Evolutionary conservation across 2,797 vertebrate species (phyloP).

Genomic region (Argyrosomus regius): DNA sequence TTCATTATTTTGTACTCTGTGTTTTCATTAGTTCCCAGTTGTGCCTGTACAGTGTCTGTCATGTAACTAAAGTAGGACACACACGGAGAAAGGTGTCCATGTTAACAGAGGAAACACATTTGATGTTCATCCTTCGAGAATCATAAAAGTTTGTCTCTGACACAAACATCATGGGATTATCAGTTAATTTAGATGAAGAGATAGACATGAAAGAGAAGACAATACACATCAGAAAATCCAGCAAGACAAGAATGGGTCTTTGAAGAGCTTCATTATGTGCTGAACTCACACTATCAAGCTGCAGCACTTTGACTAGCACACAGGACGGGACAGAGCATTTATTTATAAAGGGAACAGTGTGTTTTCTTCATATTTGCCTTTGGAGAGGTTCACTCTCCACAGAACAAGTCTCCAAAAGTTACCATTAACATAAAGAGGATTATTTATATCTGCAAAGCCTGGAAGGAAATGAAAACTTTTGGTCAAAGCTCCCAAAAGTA

Average conservation of each 20-base stretch:
- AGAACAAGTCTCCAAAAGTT: not conserved
- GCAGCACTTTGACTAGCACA: not conserved
- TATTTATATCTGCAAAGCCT: conserved; percentile 1
- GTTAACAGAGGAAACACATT: not conserved
- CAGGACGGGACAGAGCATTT: not conserved
- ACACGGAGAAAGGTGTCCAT: not conserved
- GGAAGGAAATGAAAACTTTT: conserved; percentile 5
- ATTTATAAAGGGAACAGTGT: not conserved
- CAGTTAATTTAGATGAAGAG: conserved; percentile 12
- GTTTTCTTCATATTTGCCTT: not conserved
- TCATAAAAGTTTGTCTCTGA: not conserved
- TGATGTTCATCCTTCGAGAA: not conserved
- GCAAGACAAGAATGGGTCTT: not conserved
- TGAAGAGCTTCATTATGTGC: conserved; percentile 21
- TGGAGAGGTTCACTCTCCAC: not conserved
- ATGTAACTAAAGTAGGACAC: not conserved
- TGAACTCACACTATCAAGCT: not conserved
- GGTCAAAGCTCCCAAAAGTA: conserved; percentile 10
- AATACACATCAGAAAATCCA: not conserved
- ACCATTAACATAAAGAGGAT: not conserved
- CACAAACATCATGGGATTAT: not conserved
- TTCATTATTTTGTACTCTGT: not conserved
- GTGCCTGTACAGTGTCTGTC: not conserved
- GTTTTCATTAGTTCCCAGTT: not conserved
- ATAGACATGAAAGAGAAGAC: conserved; percentile 1